Conservation (phyloP, 2,113 vertebrate species). For the Microcebus lehilahytsara region DNA sequence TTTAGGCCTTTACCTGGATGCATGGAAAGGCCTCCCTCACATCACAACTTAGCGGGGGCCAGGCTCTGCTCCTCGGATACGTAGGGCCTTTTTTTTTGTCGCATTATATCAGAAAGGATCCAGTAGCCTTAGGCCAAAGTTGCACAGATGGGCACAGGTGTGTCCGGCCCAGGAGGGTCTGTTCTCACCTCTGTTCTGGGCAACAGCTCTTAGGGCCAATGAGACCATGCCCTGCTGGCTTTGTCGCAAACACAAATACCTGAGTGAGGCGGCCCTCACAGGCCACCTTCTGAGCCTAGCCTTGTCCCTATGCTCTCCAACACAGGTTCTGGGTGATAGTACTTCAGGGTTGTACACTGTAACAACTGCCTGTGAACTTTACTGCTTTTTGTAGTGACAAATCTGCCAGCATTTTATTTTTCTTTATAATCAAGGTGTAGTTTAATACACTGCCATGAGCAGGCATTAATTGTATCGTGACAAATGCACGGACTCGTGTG, state of each 20-base stretch:
- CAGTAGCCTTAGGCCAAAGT: background rate
- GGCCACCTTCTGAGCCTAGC: background rate
- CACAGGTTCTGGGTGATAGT: background rate
- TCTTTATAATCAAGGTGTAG: background rate
- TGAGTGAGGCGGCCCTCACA: background rate
- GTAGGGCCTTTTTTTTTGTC: background rate
- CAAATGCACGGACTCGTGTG: background rate
- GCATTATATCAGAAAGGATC: background rate
- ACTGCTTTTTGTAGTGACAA: no score
- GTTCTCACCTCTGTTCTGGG: background rate
- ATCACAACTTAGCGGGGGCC: background rate
- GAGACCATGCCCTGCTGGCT: background rate
- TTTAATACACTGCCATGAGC: accelerated
- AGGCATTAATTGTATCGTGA: no score
- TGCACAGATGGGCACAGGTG: background rate
- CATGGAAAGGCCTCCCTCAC: background rate
- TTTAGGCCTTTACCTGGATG: no score
- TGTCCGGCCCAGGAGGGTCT: background rate
- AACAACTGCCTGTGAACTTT: background rate
- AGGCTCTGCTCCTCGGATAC: background rate
- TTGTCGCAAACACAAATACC: background rate
- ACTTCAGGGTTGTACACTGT: background rate
- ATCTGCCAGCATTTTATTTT: background rate
- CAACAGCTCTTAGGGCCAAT: background rate
- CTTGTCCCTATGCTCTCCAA: background rate